Base-by-base conservation (phyloP, 2,888 invertebrate genomes). In the Deroplatys truncata region DNA sequence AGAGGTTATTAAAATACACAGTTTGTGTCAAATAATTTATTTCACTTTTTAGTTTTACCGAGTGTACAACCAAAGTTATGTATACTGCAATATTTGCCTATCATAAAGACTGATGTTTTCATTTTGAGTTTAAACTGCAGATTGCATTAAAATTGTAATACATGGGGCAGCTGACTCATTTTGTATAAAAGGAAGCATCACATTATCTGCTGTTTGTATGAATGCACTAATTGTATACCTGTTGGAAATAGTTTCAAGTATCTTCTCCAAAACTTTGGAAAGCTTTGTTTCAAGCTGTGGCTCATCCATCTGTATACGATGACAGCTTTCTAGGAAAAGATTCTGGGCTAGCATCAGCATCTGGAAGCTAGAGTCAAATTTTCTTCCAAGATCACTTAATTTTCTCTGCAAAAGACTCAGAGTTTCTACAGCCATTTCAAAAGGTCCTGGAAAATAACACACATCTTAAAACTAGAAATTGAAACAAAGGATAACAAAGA, bases 261-360 rank as follows among this genome's bases (percentile, higher is more conserved):
- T 93, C 93, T 95, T 95, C 91, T 96, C 95, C 88, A 96, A 93
- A 56, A 96, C 94, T 90, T 95, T 94, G 31, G 96, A 95, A 56
- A 96, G 95, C 92, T 95, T 95, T 31, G 94, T 94, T 91, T 95
- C 95, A 49, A 95, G 92, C 90, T 94, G 94, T 0, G 96, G 95
- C 92, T 96, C 96, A 91, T 96, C 95, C 91, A 95, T 94, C 92
- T 96, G 96, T 84, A 96, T 94, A 49, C 95, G 93, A 91, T 96
- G 95, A 92, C 96, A 96, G 28, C 96, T 96, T 92, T 96, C 95
- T 86, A 96, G 93, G 92, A 96, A 96, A 88, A 94, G 93, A 91
- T 96, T 95, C 92, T 96, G 96, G 8, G 95, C 94, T 49, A 95
- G 94, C 89, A 96, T 92, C 29, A 96, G 93, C 92, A 95, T 95